Evolutionary conservation across 2,113 vertebrate species (phyloP).

Genomic region (Hypanus sabinus): DNA sequence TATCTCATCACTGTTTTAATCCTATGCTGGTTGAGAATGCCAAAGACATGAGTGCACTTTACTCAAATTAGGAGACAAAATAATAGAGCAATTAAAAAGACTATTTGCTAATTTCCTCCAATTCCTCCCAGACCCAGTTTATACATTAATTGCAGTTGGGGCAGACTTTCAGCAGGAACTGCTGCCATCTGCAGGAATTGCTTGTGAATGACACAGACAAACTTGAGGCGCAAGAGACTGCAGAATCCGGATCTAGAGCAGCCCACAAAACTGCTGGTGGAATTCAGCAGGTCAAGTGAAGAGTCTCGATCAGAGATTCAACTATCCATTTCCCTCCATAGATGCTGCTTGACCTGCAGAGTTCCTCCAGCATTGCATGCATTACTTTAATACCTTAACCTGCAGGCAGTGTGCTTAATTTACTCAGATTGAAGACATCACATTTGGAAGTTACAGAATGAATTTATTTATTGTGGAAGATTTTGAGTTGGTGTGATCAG

Average conservation of each 20-base stretch:
- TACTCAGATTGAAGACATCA: neutral
- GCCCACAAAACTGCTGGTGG: no score
- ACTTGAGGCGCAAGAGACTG: no score
- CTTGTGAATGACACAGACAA: neutral
- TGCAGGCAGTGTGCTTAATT: no score
- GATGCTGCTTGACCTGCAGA: no score
- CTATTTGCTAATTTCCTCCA: neutral
- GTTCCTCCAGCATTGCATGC: no score
- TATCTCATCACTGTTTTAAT: neutral
- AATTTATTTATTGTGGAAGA: neutral
- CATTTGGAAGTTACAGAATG: neutral
- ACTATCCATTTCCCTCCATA: no score
- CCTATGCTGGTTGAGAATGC: neutral
- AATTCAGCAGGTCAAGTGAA: no score
- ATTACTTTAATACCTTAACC: no score
- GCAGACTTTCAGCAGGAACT: neutral
- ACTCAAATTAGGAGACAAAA: neutral
- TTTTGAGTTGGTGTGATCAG: neutral
- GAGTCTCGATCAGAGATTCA: no score
- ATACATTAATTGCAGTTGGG: neutral
- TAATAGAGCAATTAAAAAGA: neutral
- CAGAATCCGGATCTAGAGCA: no score
- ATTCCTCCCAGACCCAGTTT: neutral
- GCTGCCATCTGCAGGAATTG: conserved; percentile 18
- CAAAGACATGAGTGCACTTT: neutral